phyloP scores from a whole-genome alignment of 2,888 invertebrate species.

The Horisme vitalbata region DNA sequence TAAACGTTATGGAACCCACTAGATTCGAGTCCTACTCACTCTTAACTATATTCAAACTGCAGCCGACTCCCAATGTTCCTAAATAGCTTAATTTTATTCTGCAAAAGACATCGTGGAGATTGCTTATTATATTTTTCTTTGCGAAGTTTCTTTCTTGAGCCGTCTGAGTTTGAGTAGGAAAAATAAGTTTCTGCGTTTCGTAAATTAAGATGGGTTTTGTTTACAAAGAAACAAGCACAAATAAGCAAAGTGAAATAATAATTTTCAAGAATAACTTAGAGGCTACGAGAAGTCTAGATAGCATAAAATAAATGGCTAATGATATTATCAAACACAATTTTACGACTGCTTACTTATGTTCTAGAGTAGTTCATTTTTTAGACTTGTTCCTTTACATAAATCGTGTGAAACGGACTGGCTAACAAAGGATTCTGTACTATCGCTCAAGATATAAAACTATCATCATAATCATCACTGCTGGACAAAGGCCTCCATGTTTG shows the following conservation, averaged over 20 bases:
- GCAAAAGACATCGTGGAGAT: conserved; percentile 23
- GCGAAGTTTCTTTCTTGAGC: conserved; percentile 21
- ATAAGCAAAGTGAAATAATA: conserved; percentile 11
- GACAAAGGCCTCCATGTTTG: too few relatives aligned
- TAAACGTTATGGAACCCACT: neutral
- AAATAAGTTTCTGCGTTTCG: conserved; percentile 18
- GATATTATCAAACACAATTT: too few relatives aligned
- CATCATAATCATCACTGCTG: too few relatives aligned
- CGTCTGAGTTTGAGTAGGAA: conserved; percentile 6
- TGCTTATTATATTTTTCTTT: conserved; percentile 30
- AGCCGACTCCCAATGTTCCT: conserved; percentile 20
- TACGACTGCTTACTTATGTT: too few relatives aligned
- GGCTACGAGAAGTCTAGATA: too few relatives aligned
- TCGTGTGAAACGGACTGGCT: too few relatives aligned
- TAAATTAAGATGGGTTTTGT: conserved; percentile 19
- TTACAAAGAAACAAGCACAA: conserved; percentile 12
- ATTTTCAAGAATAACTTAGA: conserved; percentile 6
- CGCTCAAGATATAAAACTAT: too few relatives aligned
- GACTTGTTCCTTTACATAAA: too few relatives aligned
- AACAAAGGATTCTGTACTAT: too few relatives aligned
- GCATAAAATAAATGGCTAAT: too few relatives aligned
- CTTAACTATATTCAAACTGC: neutral
- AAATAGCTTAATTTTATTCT: conserved; percentile 29
- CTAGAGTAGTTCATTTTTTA: too few relatives aligned
- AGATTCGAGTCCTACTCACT: neutral